These are phyloP conservation scores for Eufriesea mexicana DNA, from an alignment of 1,140 invertebrate genomes.

Conservation along the genomic window DNA sequence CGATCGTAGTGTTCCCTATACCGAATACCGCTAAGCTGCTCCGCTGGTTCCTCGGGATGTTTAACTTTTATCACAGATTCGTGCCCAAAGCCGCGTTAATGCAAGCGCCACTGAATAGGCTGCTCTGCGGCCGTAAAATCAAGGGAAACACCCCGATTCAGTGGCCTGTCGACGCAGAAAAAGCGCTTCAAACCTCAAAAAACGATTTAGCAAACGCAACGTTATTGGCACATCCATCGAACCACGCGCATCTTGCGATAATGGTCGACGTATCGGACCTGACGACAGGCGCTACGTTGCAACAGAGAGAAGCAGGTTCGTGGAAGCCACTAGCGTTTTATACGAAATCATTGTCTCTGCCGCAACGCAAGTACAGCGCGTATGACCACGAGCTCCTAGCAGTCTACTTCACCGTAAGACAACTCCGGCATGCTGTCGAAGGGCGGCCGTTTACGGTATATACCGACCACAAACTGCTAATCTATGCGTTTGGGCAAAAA, in stretches of 20 bases:
- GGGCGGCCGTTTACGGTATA: background rate
- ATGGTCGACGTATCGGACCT: background rate
- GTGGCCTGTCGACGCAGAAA: background rate
- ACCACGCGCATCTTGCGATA: background rate
- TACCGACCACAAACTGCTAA: conserved; percentile 18
- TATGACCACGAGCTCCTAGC: conserved; percentile 24
- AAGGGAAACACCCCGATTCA: background rate
- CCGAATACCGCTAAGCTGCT: background rate
- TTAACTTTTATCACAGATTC: conserved; percentile 32
- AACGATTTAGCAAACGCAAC: background rate
- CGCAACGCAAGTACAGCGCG: conserved; percentile 1
- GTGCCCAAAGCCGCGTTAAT: background rate
- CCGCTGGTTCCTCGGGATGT: background rate
- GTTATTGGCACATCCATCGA: background rate
- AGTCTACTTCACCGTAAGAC: background rate
- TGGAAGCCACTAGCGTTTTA: conserved; percentile 10
- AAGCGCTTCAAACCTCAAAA: background rate
- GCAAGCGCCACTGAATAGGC: background rate
- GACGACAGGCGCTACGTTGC: background rate
- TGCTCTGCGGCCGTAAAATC: background rate
- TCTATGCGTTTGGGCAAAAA: background rate
- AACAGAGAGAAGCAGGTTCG: background rate
- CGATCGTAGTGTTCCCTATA: background rate
- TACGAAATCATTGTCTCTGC: background rate
- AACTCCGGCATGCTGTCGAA: conserved; percentile 1